These are phyloP conservation scores for Myrmecobius fasciatus DNA, from an alignment of 2,113 vertebrate genomes.

Conservation along the genomic window DNA sequence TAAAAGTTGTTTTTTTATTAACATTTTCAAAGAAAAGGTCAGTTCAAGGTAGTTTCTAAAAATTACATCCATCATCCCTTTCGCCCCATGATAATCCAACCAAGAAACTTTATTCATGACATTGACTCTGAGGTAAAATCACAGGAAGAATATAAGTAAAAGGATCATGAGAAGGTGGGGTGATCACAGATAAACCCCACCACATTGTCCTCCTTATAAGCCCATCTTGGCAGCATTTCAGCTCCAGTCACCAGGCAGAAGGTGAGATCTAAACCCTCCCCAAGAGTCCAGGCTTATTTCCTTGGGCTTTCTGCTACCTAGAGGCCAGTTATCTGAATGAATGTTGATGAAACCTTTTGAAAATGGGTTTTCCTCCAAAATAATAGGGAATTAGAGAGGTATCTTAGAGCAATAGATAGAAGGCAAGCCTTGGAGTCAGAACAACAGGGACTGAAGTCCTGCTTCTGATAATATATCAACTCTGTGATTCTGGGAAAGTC, in stretches of 20 bases:
- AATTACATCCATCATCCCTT: slow-evolving; percentile 10
- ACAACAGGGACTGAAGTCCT: not conserved
- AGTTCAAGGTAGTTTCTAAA: slow-evolving; percentile 68
- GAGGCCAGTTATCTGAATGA: not conserved
- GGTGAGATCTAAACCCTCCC: not conserved
- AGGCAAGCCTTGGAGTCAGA: not conserved
- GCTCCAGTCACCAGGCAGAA: slow-evolving; percentile 7
- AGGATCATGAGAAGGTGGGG: not conserved
- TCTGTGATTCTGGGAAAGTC: not conserved
- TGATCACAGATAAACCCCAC: not conserved
- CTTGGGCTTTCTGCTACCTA: slow-evolving; percentile 30
- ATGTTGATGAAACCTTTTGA: slow-evolving; percentile 32
- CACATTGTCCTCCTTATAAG: not conserved
- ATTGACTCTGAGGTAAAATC: slow-evolving; percentile 6
- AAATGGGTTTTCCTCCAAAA: slow-evolving; percentile 12
- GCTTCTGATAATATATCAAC: not conserved
- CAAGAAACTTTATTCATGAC: slow-evolving; percentile 39
- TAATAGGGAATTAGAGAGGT: not conserved
- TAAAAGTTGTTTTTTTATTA: slow-evolving; percentile 67
- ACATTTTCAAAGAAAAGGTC: slow-evolving; percentile 56
- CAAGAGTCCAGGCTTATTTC: not conserved
- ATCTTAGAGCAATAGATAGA: not conserved
- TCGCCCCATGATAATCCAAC: slow-evolving; percentile 54
- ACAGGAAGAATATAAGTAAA: not conserved
- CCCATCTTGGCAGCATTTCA: slow-evolving; percentile 43